Evolutionary conservation across 2,888 invertebrate genomes (phyloP), one percentile per base, ranked within the genome.

Genomic region (Tenthredo amoena): DNA sequence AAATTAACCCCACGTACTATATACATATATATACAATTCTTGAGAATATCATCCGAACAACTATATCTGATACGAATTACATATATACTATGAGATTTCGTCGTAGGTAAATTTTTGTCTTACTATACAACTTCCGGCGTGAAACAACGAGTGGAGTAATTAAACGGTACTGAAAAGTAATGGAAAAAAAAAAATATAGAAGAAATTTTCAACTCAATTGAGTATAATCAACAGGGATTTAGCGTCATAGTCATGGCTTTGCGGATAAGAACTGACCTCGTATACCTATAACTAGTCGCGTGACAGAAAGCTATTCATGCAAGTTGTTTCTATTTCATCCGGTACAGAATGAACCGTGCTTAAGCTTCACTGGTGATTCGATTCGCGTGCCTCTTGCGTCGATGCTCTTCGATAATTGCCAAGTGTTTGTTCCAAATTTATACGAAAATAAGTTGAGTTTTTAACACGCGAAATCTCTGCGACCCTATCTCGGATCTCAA

Each of bases 1-100:
- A 18, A 85, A 85, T 85, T 85, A 72, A 37, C 79, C 85, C 71
- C 71, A n/a, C n/a, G n/a, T n/a, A n/a, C n/a, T n/a, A n/a, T n/a
- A n/a, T n/a, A n/a, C n/a, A n/a, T n/a, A n/a, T n/a, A n/a, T n/a
- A 21, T 26, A 74, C 43, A 18, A 10, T 68, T 12, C 21, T 68
- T 31, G 34, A 15, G 5, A 15, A 68, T 34, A 68, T 68, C 18
- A 68, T 68, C 34, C 7, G 18, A 26, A 43, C 74, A 43, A 21
- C 26, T 62, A 26, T 62, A 21, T 62, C 9, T 10, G 26, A 21
- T 26, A 26, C 26, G 10, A 21, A 62, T 62, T 26, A 7, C 26
- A 26, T 21, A n/a, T 9, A n/a, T n/a, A n/a, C n/a, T n/a, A n/a
- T 21, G 21, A 21, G n/a, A 9, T 58, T 58, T 58, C 7, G 50